These are phyloP conservation scores for Brachyptera putata DNA, from an alignment of 2,888 invertebrate species.

Conservation along the genomic window DNA sequence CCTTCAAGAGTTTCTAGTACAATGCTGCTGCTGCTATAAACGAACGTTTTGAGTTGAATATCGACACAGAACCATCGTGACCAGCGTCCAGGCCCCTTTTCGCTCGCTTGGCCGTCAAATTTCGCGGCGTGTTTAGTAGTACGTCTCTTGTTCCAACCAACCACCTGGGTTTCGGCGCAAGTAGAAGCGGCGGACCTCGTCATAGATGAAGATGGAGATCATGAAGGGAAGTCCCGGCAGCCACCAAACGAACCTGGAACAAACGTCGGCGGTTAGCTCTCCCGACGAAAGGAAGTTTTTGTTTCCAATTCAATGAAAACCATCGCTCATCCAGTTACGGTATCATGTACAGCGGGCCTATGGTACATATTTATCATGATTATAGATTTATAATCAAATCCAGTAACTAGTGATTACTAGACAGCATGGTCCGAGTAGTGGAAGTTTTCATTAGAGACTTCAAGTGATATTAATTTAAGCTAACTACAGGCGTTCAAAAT, in stretches of 20 bases:
- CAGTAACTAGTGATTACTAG: no score
- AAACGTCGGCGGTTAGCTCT: no score
- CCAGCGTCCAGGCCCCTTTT: constrained; percentile 26
- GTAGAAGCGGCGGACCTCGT: constrained; percentile 96
- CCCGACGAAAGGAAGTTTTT: no score
- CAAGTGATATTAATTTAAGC: no score
- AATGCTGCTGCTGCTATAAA: constrained; percentile 31
- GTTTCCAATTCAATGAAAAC: no score
- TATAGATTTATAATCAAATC: no score
- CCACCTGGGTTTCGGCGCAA: constrained; percentile 97
- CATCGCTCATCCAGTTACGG: no score
- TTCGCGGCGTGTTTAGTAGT: constrained; percentile 68
- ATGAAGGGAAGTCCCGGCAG: constrained; percentile 97
- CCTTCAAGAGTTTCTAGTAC: constrained; percentile 32
- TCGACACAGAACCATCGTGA: constrained; percentile 29
- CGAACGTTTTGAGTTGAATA: constrained; percentile 20
- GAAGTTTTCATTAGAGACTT: no score
- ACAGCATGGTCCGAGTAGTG: no score
- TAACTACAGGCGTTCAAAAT: no score
- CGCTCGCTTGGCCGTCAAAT: constrained; percentile 17
- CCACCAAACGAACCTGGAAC: constrained; percentile 96
- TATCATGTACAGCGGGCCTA: no score
- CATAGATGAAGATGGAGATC: constrained; percentile 97
- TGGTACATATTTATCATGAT: no score
- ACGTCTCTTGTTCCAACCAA: constrained; percentile 98